Evolutionary conservation across 1,140 invertebrate genomes (phyloP).

Genomic region (Drosophila erecta): DNA sequence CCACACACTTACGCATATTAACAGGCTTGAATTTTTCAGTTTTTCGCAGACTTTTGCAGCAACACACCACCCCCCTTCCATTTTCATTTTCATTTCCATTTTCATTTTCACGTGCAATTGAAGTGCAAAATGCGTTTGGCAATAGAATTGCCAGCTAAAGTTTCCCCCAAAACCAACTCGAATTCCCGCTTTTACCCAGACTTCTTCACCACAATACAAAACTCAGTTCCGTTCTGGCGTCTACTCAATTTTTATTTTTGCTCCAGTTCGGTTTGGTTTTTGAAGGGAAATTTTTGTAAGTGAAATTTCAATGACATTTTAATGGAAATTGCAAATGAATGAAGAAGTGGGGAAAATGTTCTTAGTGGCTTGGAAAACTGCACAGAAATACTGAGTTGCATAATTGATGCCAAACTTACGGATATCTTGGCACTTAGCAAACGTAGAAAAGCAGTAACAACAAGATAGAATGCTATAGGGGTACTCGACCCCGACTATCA

Average conservation of each 20-base stretch:
- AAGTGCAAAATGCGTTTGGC: constrained; percentile 63
- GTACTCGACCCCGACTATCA: too few species aligned
- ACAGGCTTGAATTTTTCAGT: constrained; percentile 64
- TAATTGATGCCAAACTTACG: constrained; percentile 41
- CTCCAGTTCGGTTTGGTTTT: constrained; percentile 33
- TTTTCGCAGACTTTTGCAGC: constrained; percentile 12
- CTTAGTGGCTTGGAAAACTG: constrained; percentile 22
- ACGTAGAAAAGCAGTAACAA: neutral
- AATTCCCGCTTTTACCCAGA: neutral
- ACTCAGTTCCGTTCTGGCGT: constrained; percentile 42
- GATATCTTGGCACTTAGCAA: neutral
- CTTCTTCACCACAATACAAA: constrained; percentile 45
- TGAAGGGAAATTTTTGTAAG: constrained; percentile 66
- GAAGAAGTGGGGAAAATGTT: constrained; percentile 3
- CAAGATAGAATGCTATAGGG: too few species aligned
- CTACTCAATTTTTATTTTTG: constrained; percentile 39
- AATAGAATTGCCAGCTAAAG: constrained; percentile 58
- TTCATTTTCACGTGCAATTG: constrained; percentile 61
- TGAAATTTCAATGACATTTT: constrained; percentile 82
- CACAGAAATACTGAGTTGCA: constrained; percentile 21
- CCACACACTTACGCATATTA: constrained; percentile 72
- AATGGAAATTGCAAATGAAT: constrained; percentile 69
- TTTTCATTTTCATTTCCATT: constrained; percentile 49
- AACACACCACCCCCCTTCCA: constrained; percentile 20
- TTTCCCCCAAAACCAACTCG: constrained; percentile 10